Conservation (phyloP, 2,113 vertebrate species). For the Protobothrops flavoviridis region DNA sequence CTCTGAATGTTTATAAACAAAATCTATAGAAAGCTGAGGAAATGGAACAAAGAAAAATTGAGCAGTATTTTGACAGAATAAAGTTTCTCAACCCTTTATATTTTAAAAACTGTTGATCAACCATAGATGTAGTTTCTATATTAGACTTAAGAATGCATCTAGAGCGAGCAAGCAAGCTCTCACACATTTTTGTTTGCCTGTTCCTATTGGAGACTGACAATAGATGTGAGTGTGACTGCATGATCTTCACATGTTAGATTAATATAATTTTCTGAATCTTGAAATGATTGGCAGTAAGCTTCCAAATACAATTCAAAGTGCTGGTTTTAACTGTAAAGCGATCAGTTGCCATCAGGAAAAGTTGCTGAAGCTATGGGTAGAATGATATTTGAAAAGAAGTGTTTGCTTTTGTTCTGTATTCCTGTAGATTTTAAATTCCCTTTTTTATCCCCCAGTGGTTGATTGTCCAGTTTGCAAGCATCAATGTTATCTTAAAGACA, state of each 20-base stretch:
- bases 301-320: background rate
- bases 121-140: no score
- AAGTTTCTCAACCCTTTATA: background rate
- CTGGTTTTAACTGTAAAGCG: background rate
- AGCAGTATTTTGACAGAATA: background rate
- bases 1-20: background rate
- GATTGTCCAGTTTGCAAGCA: conserved; percentile 74
- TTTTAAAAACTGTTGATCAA: background rate
- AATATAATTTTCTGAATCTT: no score
- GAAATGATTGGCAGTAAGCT: background rate
- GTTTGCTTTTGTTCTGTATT: background rate
- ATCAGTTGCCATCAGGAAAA: background rate
- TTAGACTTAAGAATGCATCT: no score
- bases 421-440: background rate
- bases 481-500: conserved; percentile 68
- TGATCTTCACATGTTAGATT: no score
- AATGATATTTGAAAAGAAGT: background rate
- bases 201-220: no score
- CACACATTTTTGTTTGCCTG: background rate
- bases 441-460: conserved; percentile 41
- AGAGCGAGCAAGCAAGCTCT: background rate
- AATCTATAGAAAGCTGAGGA: background rate
- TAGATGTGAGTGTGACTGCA: no score
- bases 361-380: background rate
- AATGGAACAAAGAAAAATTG: background rate